Conservation (phyloP, 1,140 invertebrate genomes). For the Trissolcus basalis region DNA sequence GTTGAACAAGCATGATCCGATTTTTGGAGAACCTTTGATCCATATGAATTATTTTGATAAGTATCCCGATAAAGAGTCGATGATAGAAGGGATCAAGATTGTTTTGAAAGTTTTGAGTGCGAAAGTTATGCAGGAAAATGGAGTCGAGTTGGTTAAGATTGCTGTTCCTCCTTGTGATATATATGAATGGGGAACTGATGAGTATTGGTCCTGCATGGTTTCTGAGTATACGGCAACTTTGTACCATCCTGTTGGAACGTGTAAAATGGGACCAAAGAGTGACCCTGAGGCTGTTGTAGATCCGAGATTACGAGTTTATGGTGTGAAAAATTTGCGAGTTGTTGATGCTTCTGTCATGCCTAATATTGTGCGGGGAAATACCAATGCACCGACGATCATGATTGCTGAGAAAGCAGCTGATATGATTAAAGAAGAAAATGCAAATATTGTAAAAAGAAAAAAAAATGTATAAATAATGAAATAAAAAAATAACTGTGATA, state of each 20-base stretch:
- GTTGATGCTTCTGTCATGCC: conserved; percentile 90
- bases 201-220: conserved; percentile 82
- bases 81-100: conserved; percentile 74
- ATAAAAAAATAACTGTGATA: too few relatives aligned
- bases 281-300: conserved; percentile 82
- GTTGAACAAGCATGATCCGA: conserved; percentile 77
- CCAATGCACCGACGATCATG: conserved; percentile 86
- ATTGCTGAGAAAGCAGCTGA: conserved; percentile 87
- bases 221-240: conserved; percentile 79
- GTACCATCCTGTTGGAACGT: conserved; percentile 85
- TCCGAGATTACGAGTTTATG: conserved; percentile 81
- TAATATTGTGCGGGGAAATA: conserved; percentile 82
- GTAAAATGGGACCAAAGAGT: conserved; percentile 83
- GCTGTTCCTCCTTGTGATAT: conserved; percentile 64
- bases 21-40: conserved; percentile 78
- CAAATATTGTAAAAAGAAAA: too few relatives aligned
- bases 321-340: conserved; percentile 82
- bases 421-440: conserved; percentile 76
- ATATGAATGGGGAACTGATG: conserved; percentile 74
- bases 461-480: too few relatives aligned
- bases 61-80: conserved; percentile 70
- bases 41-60: conserved; percentile 78
- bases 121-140: conserved; percentile 55
- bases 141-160: conserved; percentile 50
- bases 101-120: conserved; percentile 58